These are phyloP conservation scores for Geococcyx californianus DNA, from an alignment of 2,113 vertebrate species.

Conservation along the genomic window DNA sequence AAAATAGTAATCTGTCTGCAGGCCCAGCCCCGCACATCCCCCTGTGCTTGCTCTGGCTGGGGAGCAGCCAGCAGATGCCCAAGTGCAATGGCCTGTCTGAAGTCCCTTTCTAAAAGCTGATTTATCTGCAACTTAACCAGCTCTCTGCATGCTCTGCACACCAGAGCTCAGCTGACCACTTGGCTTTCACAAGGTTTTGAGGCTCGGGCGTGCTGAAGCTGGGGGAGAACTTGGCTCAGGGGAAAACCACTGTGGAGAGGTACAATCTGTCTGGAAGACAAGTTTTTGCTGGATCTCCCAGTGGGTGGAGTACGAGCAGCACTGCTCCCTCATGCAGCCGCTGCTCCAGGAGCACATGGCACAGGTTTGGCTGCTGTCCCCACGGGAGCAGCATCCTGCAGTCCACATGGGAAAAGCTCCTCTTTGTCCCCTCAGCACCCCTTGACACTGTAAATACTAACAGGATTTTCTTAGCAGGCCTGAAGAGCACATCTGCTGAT, in stretches of 20 bases:
- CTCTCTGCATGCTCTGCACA: accelerated
- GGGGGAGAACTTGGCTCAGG: not conserved
- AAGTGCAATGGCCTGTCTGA: not conserved
- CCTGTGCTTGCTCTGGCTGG: no score
- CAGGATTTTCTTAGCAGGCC: not conserved
- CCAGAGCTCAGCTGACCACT: not conserved
- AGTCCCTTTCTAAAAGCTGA: not conserved
- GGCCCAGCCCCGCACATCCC: no score
- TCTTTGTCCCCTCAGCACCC: not conserved
- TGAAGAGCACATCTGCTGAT: slow-evolving; percentile 5
- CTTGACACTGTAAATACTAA: not conserved
- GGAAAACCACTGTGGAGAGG: not conserved
- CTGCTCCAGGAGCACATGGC: accelerated
- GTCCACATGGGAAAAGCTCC: accelerated
- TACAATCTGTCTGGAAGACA: not conserved
- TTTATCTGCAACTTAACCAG: not conserved
- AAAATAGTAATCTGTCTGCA: not conserved
- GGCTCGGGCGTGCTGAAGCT: not conserved
- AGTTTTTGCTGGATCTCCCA: accelerated
- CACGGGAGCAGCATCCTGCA: not conserved
- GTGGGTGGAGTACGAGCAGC: not conserved
- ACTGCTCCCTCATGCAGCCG: accelerated
- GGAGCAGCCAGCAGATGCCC: not conserved
- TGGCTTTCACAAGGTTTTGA: accelerated
- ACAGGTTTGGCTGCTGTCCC: not conserved